phyloP scores from a whole-genome alignment of 2,888 invertebrate genomes.

The Chloromyia formosa region DNA sequence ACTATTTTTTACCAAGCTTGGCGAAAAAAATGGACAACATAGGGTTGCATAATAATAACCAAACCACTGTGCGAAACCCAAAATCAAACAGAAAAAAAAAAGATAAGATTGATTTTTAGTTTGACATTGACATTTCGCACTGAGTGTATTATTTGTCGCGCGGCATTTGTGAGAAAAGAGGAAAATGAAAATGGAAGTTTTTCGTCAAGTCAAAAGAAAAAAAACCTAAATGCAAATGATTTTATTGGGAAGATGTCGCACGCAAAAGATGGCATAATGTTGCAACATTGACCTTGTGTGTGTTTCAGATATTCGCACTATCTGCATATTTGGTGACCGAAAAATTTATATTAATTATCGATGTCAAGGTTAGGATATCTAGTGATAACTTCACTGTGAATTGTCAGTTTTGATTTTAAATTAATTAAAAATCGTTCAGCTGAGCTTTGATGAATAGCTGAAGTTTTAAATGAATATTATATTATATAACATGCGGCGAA shows the following conservation, averaged over 20 bases:
- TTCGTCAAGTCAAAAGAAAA: neutral
- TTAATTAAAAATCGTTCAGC: neutral
- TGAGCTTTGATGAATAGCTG: neutral
- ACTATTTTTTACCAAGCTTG: neutral
- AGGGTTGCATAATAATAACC: neutral
- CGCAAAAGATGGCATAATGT: slow-evolving; percentile 4
- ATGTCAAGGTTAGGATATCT: slow-evolving; percentile 28
- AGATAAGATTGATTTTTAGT: neutral
- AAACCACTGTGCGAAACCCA: neutral
- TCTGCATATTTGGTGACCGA: neutral
- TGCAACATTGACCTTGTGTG: slow-evolving; percentile 34
- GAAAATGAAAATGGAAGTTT: too few relatives aligned
- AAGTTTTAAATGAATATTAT: neutral
- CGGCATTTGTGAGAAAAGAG: too few relatives aligned
- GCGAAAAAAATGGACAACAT: neutral
- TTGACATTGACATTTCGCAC: slow-evolving; percentile 33
- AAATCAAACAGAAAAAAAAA: neutral
- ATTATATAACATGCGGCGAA: neutral
- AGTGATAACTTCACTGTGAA: slow-evolving; percentile 2
- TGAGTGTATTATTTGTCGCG: neutral
- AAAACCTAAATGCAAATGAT: slow-evolving; percentile 2
- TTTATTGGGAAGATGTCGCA: slow-evolving; percentile 14
- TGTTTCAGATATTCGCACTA: neutral
- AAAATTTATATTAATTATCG: neutral
- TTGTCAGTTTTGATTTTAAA: neutral